Conservation (phyloP, 2,888 invertebrate species). For the Oscheius myriophilus region DNA sequence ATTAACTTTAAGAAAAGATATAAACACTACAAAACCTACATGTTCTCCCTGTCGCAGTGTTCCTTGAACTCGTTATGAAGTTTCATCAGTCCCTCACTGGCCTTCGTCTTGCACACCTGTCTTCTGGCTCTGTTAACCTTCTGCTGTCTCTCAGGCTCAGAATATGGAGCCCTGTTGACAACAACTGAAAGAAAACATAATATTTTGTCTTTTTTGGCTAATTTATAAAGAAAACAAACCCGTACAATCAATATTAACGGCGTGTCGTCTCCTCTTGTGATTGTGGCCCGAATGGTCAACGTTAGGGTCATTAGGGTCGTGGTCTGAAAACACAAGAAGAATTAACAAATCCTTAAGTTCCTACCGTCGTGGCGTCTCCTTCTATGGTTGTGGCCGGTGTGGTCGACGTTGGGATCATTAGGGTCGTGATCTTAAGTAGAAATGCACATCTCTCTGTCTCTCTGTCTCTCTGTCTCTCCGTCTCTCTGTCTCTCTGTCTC, state of each 20-base stretch:
- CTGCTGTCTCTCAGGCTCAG: constrained; percentile 23
- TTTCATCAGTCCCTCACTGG: constrained; percentile 37
- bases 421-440: constrained; percentile 38
- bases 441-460: too few species aligned
- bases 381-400: constrained; percentile 43
- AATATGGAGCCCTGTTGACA: constrained; percentile 1
- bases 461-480: too few species aligned
- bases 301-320: constrained; percentile 25
- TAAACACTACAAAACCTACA: constrained; percentile 31
- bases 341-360: not conserved
- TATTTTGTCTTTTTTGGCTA: too few species aligned
- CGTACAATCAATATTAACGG: not conserved
- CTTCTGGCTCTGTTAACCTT: constrained; percentile 28
- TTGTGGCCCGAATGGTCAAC: constrained; percentile 47
- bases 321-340: not conserved
- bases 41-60: constrained; percentile 53
- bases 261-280: constrained; percentile 34
- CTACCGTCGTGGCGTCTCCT: constrained; percentile 2
- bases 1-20: not conserved
- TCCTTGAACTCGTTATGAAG: constrained; percentile 40
- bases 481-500: too few species aligned
- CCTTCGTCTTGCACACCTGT: constrained; percentile 38
- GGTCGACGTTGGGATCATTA: constrained; percentile 42
- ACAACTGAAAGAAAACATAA: not conserved
- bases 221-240: too few species aligned